Evolutionary conservation across 1,140 invertebrate species (phyloP), one percentile per base, ranked within the genome.

Genomic region (Diabrotica undecimpunctata): DNA sequence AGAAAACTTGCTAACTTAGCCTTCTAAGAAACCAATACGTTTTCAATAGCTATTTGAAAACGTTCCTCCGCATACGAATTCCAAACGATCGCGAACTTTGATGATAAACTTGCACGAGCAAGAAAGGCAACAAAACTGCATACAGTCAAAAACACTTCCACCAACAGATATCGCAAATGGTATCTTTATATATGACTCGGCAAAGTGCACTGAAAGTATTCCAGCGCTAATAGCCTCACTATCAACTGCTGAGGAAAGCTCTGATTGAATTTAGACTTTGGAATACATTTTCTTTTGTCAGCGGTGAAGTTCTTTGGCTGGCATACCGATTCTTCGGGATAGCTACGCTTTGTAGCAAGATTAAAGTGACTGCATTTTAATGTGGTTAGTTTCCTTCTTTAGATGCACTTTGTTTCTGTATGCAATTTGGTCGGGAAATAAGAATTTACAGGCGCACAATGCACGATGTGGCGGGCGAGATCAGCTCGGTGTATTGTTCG

Each of bases 141-240:
- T 46, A 46, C 8, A 46, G 41, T 6, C n/a, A n/a, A n/a, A 46
- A 46, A 46, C 41, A 46, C 41, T 46, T 46, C n/a, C 41, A 46
- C 8, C 8, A 46, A 46, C 41, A 46, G 41, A 46, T 46, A 46
- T 46, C 41, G 8, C 8, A 46, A 46, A 46, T 46, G 41, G 41
- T 46, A 46, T 46, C 41, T 46, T 46, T 46, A 46, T 46, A 46
- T 46, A 46, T 46, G 41, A 46, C 41, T 46, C 41, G n/a, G n/a
- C 41, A 46, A 46, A 46, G n/a, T 46, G 41, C 41, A 46, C 8
- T 46, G n/a, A 46, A 46, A 46, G 41, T 46, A 46, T 46, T 46
- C 41, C 41, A 46, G n/a, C 8, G n/a, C 41, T 46, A 46, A 46
- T 46, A 46, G 41, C 41, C 8, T 46, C 41, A 46, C 41, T 46